phyloP scores from a whole-genome alignment of 1,140 invertebrate genomes.

The Brachionus manjavacas region DNA sequence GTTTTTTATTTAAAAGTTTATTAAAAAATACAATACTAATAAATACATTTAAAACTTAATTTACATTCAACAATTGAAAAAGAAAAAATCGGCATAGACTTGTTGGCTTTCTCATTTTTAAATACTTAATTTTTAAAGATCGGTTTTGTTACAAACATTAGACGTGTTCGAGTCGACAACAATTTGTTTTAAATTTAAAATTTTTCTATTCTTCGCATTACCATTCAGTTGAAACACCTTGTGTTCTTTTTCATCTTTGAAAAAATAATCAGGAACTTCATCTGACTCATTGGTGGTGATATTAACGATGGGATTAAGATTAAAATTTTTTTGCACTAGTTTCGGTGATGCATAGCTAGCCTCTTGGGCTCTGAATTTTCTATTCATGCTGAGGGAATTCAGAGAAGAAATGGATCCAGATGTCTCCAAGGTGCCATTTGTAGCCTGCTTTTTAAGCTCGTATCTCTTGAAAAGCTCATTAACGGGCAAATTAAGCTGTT shows the following conservation, averaged over 20 bases:
- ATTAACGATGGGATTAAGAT: conserved; percentile 34
- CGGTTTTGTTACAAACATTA: not conserved
- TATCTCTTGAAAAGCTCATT: conserved; percentile 38
- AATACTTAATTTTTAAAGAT: not conserved
- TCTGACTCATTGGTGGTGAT: not conserved
- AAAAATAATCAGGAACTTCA: conserved; percentile 38
- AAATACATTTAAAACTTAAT: conserved; percentile 16
- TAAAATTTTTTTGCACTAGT: not conserved
- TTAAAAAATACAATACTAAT: conserved; percentile 5
- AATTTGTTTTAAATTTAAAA: conserved; percentile 25
- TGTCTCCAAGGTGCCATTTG: not conserved
- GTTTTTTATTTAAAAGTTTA: not conserved
- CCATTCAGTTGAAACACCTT: not conserved
- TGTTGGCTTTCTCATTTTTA: not conserved
- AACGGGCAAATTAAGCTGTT: conserved; percentile 40
- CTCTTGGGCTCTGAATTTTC: not conserved
- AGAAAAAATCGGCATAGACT: not conserved
- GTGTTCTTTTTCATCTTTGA: conserved; percentile 43
- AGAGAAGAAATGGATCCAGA: not conserved
- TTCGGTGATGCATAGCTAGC: not conserved
- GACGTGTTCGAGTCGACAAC: conserved; percentile 11
- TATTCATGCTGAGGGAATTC: not conserved
- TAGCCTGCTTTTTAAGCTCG: conserved; percentile 17
- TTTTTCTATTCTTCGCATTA: conserved; percentile 1
- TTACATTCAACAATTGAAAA: not conserved